Evolutionary conservation across 2,888 invertebrate genomes (phyloP).

Genomic region (Frankliniella intonsa): DNA sequence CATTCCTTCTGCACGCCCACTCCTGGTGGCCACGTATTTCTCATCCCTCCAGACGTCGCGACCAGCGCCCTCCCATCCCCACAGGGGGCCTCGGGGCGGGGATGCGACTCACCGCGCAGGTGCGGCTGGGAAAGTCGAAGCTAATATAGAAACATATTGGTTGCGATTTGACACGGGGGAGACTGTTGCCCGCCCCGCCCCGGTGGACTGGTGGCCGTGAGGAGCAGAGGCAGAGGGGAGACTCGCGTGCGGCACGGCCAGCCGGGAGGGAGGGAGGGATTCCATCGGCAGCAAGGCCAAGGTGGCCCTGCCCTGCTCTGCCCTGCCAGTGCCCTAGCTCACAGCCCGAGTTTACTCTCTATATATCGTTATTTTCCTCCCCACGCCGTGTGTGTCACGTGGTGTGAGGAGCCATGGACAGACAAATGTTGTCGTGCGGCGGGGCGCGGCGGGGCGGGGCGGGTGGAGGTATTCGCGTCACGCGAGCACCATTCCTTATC

Average conservation of each 20-base stretch:
- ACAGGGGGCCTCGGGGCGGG: no score
- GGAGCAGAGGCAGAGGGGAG: background rate
- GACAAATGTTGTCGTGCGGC: background rate
- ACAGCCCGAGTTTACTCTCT: background rate
- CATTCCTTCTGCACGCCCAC: no score
- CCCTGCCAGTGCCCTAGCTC: no score
- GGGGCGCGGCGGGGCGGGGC: background rate
- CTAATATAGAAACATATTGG: conserved; percentile 27
- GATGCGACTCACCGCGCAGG: background rate
- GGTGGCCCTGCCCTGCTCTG: no score
- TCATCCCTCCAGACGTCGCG: no score
- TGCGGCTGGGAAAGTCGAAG: conserved; percentile 23
- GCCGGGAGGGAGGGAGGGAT: no score
- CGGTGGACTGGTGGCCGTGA: no score
- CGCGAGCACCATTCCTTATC: conserved; percentile 1
- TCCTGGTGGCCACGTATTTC: no score
- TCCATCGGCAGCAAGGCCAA: background rate
- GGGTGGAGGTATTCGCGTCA: background rate
- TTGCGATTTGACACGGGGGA: conserved; percentile 19
- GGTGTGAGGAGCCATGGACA: no score
- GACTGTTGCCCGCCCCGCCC: background rate
- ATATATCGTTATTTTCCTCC: background rate
- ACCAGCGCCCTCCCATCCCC: no score
- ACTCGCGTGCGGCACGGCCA: background rate
- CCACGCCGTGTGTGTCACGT: background rate